Conservation (phyloP, 2,888 invertebrate species). For the Agrotis exclamationis region DNA sequence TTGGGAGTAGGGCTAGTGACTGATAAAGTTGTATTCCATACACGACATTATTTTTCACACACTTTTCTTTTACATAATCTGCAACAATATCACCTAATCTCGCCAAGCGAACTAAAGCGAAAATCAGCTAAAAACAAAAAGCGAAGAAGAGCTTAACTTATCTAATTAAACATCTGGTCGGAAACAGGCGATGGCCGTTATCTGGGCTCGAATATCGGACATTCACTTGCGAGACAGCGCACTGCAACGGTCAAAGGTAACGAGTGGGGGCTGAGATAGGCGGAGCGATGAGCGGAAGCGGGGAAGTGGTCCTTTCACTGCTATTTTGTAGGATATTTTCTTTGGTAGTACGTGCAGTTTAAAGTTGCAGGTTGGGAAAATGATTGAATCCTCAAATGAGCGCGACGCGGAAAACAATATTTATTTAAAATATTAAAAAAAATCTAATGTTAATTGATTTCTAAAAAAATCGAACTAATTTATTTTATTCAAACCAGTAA, state of each 20-base stretch:
- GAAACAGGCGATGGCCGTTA: constrained; percentile 78
- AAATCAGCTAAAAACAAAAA: constrained; percentile 56
- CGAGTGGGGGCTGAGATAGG: constrained; percentile 47
- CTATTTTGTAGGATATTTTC: not conserved
- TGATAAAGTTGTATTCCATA: too few relatives aligned
- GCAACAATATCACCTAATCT: constrained; percentile 18
- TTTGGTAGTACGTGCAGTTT: not conserved
- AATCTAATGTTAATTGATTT: too few relatives aligned
- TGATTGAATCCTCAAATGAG: too few relatives aligned
- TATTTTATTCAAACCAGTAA: too few relatives aligned
- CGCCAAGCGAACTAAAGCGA: constrained; percentile 43
- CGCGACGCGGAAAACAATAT: too few relatives aligned
- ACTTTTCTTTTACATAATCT: not conserved
- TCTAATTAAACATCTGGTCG: constrained; percentile 83
- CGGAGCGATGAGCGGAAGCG: constrained; percentile 66
- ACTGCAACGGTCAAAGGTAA: constrained; percentile 80
- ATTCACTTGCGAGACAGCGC: constrained; percentile 77
- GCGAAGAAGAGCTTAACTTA: constrained; percentile 69
- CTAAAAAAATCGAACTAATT: too few relatives aligned
- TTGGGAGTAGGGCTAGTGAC: too few relatives aligned
- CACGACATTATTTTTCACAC: not conserved
- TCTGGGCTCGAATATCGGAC: constrained; percentile 79
- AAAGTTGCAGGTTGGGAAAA: too few relatives aligned
- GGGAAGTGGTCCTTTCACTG: too few relatives aligned
- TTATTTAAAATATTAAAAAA: too few relatives aligned